Conservation (phyloP, 1,140 invertebrate genomes). For the Drosophila tani region DNA sequence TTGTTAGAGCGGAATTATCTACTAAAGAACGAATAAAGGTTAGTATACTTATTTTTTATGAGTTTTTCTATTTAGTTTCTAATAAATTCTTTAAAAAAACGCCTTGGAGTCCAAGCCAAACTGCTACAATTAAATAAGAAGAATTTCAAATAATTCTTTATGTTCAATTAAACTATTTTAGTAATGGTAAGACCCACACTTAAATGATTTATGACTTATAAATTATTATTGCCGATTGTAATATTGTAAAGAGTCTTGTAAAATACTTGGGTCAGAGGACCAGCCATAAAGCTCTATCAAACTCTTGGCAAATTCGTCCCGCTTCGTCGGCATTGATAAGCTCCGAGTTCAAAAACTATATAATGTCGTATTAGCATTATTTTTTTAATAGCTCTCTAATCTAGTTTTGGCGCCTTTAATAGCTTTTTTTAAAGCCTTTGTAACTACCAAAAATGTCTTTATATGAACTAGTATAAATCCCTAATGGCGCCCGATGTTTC, state of each 20-base stretch:
- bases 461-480: neutral
- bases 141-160: neutral
- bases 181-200: neutral
- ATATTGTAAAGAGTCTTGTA: slow-evolving; percentile 3
- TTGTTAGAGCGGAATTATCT: slow-evolving; percentile 53
- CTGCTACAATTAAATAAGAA: too few relatives aligned
- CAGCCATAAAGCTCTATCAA: slow-evolving; percentile 5
- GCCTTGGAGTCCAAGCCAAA: too few relatives aligned
- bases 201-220: slow-evolving; percentile 12
- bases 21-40: slow-evolving; percentile 71
- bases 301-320: slow-evolving; percentile 21
- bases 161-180: neutral
- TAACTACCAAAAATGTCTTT: slow-evolving; percentile 4
- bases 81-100: neutral
- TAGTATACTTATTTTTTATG: neutral
- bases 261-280: slow-evolving; percentile 6
- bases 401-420: slow-evolving; percentile 22
- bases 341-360: slow-evolving; percentile 2
- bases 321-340: slow-evolving; percentile 10
- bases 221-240: slow-evolving; percentile 9
- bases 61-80: neutral
- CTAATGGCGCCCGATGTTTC: neutral
- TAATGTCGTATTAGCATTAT: slow-evolving; percentile 6
- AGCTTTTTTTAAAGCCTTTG: neutral
- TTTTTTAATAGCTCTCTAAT: slow-evolving; percentile 16